These are phyloP conservation scores for Sciurus vulgaris DNA, from an alignment of 2,797 vertebrate genomes.

Conservation along the genomic window DNA sequence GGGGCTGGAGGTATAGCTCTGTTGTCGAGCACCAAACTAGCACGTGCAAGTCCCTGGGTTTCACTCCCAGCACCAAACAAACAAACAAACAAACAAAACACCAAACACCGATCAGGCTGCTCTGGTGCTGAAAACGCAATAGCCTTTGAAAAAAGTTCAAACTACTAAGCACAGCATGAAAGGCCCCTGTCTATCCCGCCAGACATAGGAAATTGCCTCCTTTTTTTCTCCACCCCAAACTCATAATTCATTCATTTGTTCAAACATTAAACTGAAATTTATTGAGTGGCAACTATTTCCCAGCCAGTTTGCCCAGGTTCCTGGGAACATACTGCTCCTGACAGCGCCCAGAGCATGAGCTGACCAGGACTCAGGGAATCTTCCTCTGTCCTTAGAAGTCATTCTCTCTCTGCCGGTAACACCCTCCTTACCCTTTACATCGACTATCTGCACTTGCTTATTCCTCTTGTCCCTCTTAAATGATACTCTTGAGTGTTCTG, in stretches of 20 bases:
- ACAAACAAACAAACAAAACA: background rate
- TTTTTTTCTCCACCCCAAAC: background rate
- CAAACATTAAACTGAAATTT: background rate
- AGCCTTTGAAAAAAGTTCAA: background rate
- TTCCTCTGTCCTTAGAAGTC: background rate
- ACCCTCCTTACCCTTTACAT: background rate
- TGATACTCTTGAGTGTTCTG: background rate
- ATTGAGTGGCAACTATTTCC: background rate
- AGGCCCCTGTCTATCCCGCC: background rate
- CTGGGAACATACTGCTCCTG: background rate
- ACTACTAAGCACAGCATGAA: background rate
- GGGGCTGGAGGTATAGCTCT: background rate
- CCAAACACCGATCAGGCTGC: background rate
- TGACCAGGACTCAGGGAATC: background rate
- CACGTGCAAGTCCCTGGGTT: background rate
- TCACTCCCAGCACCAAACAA: background rate
- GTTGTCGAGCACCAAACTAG: background rate
- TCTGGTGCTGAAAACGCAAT: background rate
- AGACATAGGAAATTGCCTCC: background rate
- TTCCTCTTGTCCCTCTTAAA: background rate
- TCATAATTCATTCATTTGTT: slow-evolving; percentile 32
- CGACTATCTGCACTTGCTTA: background rate
- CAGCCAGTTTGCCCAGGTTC: background rate
- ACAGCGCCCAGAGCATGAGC: background rate
- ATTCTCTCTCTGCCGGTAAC: background rate